Evolutionary conservation across 2,113 vertebrate genomes (phyloP).

Genomic region (Zonotrichia leucophrys): DNA sequence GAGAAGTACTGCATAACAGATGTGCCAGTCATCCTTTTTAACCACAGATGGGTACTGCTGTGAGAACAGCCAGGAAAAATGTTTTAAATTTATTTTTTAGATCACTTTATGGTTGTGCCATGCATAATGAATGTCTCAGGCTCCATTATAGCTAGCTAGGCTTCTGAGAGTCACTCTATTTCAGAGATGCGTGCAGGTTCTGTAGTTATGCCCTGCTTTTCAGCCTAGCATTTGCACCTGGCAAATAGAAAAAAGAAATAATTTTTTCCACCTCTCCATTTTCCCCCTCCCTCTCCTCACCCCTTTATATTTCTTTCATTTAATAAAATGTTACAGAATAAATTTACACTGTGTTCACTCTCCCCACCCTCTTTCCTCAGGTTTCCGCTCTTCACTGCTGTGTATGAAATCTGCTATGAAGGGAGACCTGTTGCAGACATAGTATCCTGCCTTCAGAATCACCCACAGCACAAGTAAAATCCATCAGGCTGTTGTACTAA

Average conservation of each 20-base stretch:
- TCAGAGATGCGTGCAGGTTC: neutral
- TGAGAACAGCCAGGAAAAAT: neutral
- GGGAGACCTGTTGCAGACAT: slow-evolving; percentile 81
- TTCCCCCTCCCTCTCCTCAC: neutral
- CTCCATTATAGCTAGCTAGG: neutral
- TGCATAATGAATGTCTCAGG: neutral
- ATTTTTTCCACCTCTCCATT: neutral
- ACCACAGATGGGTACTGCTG: neutral
- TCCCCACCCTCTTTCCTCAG: slow-evolving; percentile 51
- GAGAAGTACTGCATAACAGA: neutral
- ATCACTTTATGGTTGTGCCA: neutral
- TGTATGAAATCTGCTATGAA: slow-evolving; percentile 88
- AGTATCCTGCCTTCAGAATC: slow-evolving; percentile 85
- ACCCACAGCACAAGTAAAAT: slow-evolving; percentile 82
- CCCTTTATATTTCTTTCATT: neutral
- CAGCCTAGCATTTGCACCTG: neutral
- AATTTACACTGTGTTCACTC: rapidly evolving
- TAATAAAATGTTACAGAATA: neutral
- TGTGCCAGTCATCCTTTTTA: neutral
- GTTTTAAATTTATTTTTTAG: neutral
- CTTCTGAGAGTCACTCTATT: neutral
- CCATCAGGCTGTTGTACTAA: neutral
- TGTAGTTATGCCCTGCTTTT: neutral
- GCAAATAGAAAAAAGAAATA: neutral
- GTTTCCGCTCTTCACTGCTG: slow-evolving; percentile 85